These are phyloP conservation scores for Hippocampus barbouri DNA, from an alignment of 2,113 vertebrate genomes.

Conservation along the genomic window DNA sequence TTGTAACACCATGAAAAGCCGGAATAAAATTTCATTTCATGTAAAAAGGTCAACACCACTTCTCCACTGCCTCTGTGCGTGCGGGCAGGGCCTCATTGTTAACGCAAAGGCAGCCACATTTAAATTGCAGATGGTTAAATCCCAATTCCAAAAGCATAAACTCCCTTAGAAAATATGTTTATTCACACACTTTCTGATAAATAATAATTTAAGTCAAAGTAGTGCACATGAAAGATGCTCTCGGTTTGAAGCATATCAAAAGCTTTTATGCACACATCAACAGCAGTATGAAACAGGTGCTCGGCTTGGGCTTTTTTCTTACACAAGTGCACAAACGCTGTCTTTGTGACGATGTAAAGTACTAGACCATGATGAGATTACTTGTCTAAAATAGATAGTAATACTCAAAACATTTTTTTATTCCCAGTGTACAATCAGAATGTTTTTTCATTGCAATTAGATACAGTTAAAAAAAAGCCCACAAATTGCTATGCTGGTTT, in stretches of 20 bases:
- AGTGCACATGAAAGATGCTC: background rate
- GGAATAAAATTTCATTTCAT: slow-evolving; percentile 13
- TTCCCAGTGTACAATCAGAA: background rate
- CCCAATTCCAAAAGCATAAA: background rate
- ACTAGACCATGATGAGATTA: background rate
- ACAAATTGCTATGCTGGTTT: background rate
- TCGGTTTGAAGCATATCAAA: background rate
- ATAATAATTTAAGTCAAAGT: background rate
- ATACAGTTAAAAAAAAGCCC: background rate
- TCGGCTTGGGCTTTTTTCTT: background rate
- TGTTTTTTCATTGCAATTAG: background rate
- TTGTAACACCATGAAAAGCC: slow-evolving; percentile 20
- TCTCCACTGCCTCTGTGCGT: slow-evolving; percentile 1
- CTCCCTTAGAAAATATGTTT: slow-evolving; percentile 5
- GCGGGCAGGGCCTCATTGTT: background rate
- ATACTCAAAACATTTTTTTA: background rate
- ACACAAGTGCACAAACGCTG: background rate
- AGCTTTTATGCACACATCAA: background rate
- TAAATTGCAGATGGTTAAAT: background rate
- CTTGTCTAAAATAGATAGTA: background rate
- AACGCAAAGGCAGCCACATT: slow-evolving; percentile 24
- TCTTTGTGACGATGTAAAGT: background rate
- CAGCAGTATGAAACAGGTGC: background rate
- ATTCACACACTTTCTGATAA: background rate
- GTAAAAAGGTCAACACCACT: slow-evolving; percentile 38